phyloP scores from a whole-genome alignment of 2,797 vertebrate species.

The Sylvia borin region DNA sequence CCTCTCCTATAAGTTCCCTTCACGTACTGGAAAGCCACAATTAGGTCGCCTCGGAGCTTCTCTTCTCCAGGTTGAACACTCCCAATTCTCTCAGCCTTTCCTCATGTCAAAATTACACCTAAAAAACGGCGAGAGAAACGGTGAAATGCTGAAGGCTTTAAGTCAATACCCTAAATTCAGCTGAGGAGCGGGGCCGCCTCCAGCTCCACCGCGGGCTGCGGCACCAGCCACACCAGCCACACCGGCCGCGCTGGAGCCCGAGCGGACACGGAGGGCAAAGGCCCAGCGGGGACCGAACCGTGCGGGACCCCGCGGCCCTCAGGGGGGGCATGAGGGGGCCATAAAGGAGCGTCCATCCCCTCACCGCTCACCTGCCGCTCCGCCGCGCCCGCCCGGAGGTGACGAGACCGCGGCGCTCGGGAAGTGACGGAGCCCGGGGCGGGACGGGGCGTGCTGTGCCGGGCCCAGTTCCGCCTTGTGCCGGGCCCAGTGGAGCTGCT shows the following conservation, averaged over 20 bases:
- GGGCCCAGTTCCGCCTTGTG: not conserved
- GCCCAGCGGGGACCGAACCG: not conserved
- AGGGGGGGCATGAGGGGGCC: fast-evolving
- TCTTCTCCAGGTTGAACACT: not conserved
- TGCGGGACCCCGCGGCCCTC: not conserved
- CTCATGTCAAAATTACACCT: not conserved
- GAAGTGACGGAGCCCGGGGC: not conserved
- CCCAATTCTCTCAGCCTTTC: not conserved
- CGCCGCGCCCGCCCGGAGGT: not conserved
- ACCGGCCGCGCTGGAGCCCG: not conserved
- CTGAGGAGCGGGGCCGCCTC: not conserved
- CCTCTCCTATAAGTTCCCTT: not conserved
- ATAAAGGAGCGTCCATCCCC: not conserved
- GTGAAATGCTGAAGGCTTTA: fast-evolving
- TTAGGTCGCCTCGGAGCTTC: not conserved
- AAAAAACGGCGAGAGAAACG: fast-evolving
- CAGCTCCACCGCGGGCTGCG: not conserved
- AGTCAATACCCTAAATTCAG: fast-evolving
- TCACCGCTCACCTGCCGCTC: not conserved
- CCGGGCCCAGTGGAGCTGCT: not conserved
- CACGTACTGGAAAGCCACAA: not conserved
- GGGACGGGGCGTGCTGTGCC: not conserved
- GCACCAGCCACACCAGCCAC: not conserved
- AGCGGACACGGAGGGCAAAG: too few relatives aligned
- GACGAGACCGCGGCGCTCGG: not conserved